These are phyloP conservation scores for Adoxophyes honmai DNA, from an alignment of 1,140 invertebrate genomes.

Conservation along the genomic window DNA sequence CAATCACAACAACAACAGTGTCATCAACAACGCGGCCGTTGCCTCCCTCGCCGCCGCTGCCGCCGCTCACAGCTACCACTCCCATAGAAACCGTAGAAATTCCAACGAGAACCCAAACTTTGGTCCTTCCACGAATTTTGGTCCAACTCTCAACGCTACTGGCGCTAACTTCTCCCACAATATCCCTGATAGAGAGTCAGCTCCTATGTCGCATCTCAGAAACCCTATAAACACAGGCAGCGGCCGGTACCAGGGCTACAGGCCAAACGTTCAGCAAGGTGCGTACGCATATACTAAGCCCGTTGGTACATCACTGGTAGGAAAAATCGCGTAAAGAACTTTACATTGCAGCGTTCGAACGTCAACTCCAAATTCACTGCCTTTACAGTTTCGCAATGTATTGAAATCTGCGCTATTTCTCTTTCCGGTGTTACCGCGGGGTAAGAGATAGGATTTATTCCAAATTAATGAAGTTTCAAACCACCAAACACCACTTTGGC, in stretches of 20 bases:
- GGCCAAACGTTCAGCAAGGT: conserved; percentile 75
- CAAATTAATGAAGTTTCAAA: conserved; percentile 33
- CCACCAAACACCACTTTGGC: conserved; percentile 63
- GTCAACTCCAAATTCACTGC: no score
- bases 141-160: conserved; percentile 65
- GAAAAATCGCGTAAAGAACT: no score
- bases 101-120: conserved; percentile 70
- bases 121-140: conserved; percentile 56
- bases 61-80: conserved; percentile 67
- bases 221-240: conserved; percentile 65
- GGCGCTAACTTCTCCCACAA: conserved; percentile 62
- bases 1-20: conserved; percentile 77
- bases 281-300: conserved; percentile 48
- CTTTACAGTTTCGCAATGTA: no score
- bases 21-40: conserved; percentile 73
- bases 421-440: no score
- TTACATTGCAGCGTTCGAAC: no score
- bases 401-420: no score
- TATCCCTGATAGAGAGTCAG: conserved; percentile 60
- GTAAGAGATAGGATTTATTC: conserved; percentile 64
- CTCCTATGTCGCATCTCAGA: conserved; percentile 71
- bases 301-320: no score
- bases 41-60: conserved; percentile 71
- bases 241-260: conserved; percentile 63
- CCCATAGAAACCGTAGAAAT: conserved; percentile 67